Evolutionary conservation across 1,140 invertebrate genomes (phyloP).

Genomic region (Batillaria attramentaria): DNA sequence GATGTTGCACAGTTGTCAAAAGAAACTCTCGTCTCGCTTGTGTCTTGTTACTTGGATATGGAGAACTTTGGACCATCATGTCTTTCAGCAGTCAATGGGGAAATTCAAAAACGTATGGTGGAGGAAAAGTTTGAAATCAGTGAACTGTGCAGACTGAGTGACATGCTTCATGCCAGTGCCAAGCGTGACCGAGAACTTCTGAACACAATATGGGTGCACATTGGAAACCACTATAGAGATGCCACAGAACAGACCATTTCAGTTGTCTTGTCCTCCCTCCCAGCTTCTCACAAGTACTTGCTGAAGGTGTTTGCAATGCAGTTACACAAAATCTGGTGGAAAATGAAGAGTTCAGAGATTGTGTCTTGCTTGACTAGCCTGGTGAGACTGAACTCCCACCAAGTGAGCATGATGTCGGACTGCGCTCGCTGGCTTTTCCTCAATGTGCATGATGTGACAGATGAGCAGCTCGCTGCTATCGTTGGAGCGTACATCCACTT

Average conservation of each 20-base stretch:
- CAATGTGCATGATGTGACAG: constrained; percentile 77
- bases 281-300: constrained; percentile 77
- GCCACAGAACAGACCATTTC: constrained; percentile 77
- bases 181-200: constrained; percentile 71
- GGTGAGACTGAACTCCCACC: constrained; percentile 69
- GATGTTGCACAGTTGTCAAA: constrained; percentile 47
- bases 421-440: constrained; percentile 77
- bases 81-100: constrained; percentile 42
- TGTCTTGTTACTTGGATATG: constrained; percentile 45
- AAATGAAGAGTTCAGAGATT: constrained; percentile 75
- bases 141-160: constrained; percentile 77
- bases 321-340: constrained; percentile 75
- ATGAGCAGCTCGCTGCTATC: constrained; percentile 77
- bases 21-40: constrained; percentile 46
- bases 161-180: constrained; percentile 58
- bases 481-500: constrained; percentile 64
- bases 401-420: constrained; percentile 71
- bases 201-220: constrained; percentile 81
- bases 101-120: constrained; percentile 52
- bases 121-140: constrained; percentile 77
- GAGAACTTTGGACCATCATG: constrained; percentile 41
- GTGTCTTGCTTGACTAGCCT: constrained; percentile 75
- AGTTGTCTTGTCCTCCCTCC: constrained; percentile 76
- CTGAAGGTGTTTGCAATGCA: constrained; percentile 78
- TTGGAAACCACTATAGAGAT: constrained; percentile 76